phyloP scores from a whole-genome alignment of 2,888 invertebrate genomes.

The Cancer borealis region DNA sequence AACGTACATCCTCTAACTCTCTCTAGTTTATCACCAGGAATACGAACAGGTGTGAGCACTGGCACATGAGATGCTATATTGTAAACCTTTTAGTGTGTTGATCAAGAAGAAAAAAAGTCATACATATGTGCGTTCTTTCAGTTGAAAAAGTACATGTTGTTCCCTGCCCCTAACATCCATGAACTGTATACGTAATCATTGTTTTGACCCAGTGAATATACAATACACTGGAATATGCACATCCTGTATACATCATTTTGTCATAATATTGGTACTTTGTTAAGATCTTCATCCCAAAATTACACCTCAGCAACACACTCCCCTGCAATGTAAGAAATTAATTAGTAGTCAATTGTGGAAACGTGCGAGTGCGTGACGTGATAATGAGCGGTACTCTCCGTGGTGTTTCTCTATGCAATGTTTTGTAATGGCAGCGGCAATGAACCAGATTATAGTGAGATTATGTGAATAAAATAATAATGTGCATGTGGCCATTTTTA shows the following conservation, averaged over 20 bases:
- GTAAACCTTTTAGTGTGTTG: background rate
- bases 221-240: background rate
- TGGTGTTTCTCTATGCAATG: constrained; percentile 34
- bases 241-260: background rate
- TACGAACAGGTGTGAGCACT: background rate
- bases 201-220: background rate
- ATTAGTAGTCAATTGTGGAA: background rate
- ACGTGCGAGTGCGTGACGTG: background rate
- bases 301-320: constrained; percentile 1
- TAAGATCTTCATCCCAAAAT: background rate
- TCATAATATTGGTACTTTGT: constrained; percentile 16
- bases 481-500: constrained; percentile 35
- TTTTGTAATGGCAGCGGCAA: constrained; percentile 30
- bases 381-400: background rate
- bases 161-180: background rate
- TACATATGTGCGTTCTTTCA: background rate
- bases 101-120: background rate
- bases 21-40: background rate
- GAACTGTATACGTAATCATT: background rate
- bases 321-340: background rate
- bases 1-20: too few relatives aligned
- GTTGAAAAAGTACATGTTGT: background rate
- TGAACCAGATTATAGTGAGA: constrained; percentile 36
- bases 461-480: constrained; percentile 36
- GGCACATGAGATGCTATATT: background rate